phyloP scores from a whole-genome alignment of 2,797 vertebrate species.

The Eulemur rubriventer region DNA sequence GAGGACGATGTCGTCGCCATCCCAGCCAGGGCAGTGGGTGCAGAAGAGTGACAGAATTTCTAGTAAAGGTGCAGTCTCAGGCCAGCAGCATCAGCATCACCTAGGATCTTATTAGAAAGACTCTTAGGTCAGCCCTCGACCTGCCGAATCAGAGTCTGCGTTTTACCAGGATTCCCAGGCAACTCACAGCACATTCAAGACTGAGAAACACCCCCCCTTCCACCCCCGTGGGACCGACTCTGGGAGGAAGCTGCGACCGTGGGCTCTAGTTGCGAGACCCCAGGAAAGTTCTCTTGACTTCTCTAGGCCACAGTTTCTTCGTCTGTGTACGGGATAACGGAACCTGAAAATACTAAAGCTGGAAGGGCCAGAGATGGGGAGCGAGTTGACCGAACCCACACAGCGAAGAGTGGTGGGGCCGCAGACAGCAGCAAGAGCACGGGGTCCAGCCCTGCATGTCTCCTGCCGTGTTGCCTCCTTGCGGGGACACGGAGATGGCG shows the following conservation, averaged over 20 bases:
- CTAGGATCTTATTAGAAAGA: background rate
- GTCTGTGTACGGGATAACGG: background rate
- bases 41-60: background rate
- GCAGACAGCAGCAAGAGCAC: accelerated
- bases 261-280: background rate
- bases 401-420: background rate
- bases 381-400: accelerated
- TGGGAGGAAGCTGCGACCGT: background rate
- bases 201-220: background rate
- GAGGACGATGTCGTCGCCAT: background rate
- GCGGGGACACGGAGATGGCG: accelerated
- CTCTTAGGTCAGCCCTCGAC: background rate
- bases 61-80: background rate
- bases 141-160: background rate
- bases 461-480: background rate
- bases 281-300: background rate
- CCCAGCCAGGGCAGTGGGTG: background rate
- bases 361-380: background rate
- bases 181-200: accelerated
- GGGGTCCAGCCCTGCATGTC: accelerated
- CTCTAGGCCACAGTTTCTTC: background rate
- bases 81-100: accelerated
- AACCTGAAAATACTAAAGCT: background rate
- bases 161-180: background rate
- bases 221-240: background rate